Base-by-base conservation (phyloP, 1,140 invertebrate genomes). In the Eumaeus atala region DNA sequence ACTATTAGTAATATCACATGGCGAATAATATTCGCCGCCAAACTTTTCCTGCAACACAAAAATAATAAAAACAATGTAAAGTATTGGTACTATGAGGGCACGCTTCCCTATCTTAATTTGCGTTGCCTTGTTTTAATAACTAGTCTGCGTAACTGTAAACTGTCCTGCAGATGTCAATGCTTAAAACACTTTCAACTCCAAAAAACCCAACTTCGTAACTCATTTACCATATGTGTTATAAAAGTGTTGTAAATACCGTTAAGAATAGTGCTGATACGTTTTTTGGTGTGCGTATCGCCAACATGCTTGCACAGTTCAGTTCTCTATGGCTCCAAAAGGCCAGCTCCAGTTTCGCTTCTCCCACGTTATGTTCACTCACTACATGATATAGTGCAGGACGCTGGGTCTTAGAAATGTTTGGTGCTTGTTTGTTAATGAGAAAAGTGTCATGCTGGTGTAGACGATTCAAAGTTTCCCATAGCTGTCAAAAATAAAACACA, bases 361-460 rank as follows among this genome's bases (percentile, higher is more conserved):
- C 14, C 9, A 44, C 12, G 7, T 18, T 44, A 9, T 9, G 33
- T 3, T 40, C 42, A 10, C 42, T 36, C 8, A 58, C 40, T 12
- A 35, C 17, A 14, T 40, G 34, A 34, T 58, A 58, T 14, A 58
- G 14, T n/a, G 33, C 12, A 12, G 56, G 51, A 9, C 48, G 49
- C 9, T 42, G 49, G 18, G 16, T 33, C 1, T 35, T 47, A 2
- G 56, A 58, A 14, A 47, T n/a, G 17, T 17, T 7, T 42, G 33
- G 14, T 33, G 35, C 8, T 28, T 58, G 38, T 21, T 58, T 58
- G 17, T 51, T 58, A 11, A 58, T 21, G 28, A 58, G 12, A 28
- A 58, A 47, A 47, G 50, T 37, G 9, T 58, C 38, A 9, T 10
- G 49, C n/a, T 44, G 44, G 11, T 51, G 18, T 10, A 37, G 9